Evolutionary conservation across 1,140 invertebrate species (phyloP).

Genomic region (Drosophila aff.): DNA sequence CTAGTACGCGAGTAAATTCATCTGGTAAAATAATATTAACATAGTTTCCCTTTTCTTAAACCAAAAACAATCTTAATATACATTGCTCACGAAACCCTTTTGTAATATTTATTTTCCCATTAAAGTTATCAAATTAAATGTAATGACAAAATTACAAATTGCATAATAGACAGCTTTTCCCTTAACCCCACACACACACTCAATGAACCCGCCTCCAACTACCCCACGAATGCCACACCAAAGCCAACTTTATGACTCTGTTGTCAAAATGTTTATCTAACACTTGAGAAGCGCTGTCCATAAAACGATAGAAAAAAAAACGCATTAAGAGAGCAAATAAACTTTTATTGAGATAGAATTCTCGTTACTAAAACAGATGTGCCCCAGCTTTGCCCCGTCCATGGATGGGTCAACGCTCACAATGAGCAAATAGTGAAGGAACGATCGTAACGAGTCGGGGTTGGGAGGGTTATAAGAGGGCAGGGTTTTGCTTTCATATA

Average conservation of each 20-base stretch:
- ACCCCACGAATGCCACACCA: not conserved
- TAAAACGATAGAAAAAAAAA: conserved; percentile 64
- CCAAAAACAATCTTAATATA: too few species aligned
- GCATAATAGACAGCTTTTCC: conserved; percentile 33
- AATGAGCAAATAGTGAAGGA: conserved; percentile 33
- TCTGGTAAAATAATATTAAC: not conserved
- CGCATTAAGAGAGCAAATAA: conserved; percentile 65
- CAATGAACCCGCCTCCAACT: not conserved
- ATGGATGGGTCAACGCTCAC: conserved; percentile 22
- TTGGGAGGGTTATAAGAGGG: not conserved
- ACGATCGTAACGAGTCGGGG: conserved; percentile 19
- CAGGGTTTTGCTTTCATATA: not conserved
- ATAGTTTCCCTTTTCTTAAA: not conserved
- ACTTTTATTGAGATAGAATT: conserved; percentile 59
- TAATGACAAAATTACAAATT: conserved; percentile 28
- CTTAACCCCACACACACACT: not conserved
- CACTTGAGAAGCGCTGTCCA: conserved; percentile 60
- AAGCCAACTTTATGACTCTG: conserved; percentile 59
- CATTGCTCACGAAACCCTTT: not conserved
- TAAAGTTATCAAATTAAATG: conserved; percentile 20
- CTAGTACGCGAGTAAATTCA: not conserved
- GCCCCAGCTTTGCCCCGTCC: conserved; percentile 25
- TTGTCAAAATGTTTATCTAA: conserved; percentile 80
- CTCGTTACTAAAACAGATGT: conserved; percentile 65
- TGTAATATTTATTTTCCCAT: not conserved